These are phyloP conservation scores for Clarias laeviceps DNA, from an alignment of 2,797 vertebrate genomes.

Conservation along the genomic window DNA sequence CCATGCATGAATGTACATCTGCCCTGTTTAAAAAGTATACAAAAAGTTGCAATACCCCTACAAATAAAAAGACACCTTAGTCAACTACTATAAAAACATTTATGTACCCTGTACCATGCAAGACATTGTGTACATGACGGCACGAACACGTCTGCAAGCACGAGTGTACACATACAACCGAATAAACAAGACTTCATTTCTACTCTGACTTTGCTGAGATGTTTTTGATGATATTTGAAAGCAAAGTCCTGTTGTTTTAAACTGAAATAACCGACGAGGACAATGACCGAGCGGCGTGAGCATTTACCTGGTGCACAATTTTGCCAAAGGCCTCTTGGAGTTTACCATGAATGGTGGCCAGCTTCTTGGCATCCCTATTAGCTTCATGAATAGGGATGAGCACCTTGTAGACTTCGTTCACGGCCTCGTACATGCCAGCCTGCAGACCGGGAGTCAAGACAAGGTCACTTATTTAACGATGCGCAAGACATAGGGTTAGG, in stretches of 20 bases:
- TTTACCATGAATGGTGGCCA: conserved; percentile 99
- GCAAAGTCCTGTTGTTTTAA: conserved; percentile 47
- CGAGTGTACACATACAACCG: background rate
- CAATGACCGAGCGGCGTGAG: conserved; percentile 1
- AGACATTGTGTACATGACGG: background rate
- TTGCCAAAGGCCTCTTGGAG: conserved; percentile 99
- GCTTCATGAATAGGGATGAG: conserved; percentile 98
- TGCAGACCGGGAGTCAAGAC: conserved; percentile 61
- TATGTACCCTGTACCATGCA: background rate
- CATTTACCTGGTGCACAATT: conserved; percentile 98
- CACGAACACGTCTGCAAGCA: background rate
- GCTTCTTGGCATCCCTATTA: conserved; percentile 95
- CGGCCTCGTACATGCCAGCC: conserved; percentile 99
- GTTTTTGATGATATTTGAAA: conserved; percentile 2
- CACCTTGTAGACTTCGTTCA: conserved; percentile 98
- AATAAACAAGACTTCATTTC: background rate
- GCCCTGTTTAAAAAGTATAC: background rate
- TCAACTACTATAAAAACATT: background rate
- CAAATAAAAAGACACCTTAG: background rate
- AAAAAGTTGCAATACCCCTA: background rate
- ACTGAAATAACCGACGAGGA: conserved; percentile 4
- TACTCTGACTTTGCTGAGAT: background rate
- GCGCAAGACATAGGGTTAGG: no score
- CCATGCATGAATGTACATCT: background rate
- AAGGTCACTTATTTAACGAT: background rate